These are phyloP conservation scores for Melanaphis sacchari DNA, from an alignment of 1,140 invertebrate species.

Conservation along the genomic window DNA sequence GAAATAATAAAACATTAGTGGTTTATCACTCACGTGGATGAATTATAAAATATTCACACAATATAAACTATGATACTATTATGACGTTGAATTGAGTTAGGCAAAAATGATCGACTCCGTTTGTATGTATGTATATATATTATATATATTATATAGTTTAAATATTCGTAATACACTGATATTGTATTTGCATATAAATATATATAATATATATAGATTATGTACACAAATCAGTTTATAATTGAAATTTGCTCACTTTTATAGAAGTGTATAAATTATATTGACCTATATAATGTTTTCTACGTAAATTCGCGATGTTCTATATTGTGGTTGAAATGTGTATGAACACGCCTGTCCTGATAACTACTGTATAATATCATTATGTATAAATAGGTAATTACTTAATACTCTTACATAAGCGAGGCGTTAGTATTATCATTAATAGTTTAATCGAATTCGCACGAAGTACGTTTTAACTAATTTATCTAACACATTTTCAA, in stretches of 20 bases:
- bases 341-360: background rate
- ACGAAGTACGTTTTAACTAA: background rate
- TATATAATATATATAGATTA: background rate
- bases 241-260: background rate
- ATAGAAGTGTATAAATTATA: background rate
- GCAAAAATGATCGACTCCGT: background rate
- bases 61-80: background rate
- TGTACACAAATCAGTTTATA: conserved; percentile 9
- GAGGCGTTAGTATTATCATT: background rate
- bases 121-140: too few relatives aligned
- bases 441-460: background rate
- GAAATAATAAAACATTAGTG: background rate
- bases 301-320: background rate
- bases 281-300: background rate
- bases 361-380: background rate
- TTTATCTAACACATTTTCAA: background rate
- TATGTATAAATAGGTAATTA: background rate
- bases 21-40: background rate
- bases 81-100: background rate
- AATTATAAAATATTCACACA: background rate
- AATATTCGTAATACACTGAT: conserved; percentile 14
- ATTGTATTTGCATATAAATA: background rate
- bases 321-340: background rate
- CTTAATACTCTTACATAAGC: background rate
- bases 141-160: too few relatives aligned